These are phyloP conservation scores for Agrypnia vestita DNA, from an alignment of 1,140 invertebrate genomes.

Conservation along the genomic window DNA sequence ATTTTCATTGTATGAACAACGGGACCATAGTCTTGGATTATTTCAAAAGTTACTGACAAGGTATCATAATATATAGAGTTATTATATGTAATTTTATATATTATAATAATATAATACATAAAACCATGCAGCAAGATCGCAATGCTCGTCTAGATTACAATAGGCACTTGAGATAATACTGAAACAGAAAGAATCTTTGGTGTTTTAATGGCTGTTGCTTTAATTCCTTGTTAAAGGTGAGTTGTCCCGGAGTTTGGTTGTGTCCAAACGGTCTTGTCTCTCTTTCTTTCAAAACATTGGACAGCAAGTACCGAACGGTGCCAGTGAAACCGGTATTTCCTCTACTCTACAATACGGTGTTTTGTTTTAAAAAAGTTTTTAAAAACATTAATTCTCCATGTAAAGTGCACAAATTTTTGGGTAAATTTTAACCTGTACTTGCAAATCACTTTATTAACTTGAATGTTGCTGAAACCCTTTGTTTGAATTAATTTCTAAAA, in stretches of 20 bases:
- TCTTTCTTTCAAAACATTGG: constrained; percentile 75
- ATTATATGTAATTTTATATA: too few relatives aligned
- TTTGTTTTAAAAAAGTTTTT: constrained; percentile 78
- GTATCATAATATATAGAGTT: too few relatives aligned
- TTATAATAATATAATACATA: too few relatives aligned
- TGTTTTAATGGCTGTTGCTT: background rate
- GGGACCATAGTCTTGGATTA: too few relatives aligned
- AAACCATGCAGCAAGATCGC: too few relatives aligned
- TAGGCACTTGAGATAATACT: too few relatives aligned
- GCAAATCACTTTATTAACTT: too few relatives aligned
- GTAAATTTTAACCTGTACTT: constrained; percentile 18
- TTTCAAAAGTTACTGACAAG: too few relatives aligned
- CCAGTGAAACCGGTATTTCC: constrained; percentile 77
- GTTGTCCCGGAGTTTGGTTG: constrained; percentile 83
- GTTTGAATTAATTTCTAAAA: background rate
- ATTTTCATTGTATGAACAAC: too few relatives aligned
- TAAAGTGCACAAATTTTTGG: constrained; percentile 12
- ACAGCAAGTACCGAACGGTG: constrained; percentile 75
- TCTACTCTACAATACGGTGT: constrained; percentile 77
- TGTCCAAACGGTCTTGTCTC: constrained; percentile 81
- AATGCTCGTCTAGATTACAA: too few relatives aligned
- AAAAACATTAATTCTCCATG: constrained; percentile 64
- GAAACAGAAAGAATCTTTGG: too few relatives aligned
- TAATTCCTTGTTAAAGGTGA: constrained; percentile 71
- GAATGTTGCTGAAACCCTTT: background rate